Conservation (phyloP, 2,113 vertebrate genomes). For the Apodemus sylvaticus region DNA sequence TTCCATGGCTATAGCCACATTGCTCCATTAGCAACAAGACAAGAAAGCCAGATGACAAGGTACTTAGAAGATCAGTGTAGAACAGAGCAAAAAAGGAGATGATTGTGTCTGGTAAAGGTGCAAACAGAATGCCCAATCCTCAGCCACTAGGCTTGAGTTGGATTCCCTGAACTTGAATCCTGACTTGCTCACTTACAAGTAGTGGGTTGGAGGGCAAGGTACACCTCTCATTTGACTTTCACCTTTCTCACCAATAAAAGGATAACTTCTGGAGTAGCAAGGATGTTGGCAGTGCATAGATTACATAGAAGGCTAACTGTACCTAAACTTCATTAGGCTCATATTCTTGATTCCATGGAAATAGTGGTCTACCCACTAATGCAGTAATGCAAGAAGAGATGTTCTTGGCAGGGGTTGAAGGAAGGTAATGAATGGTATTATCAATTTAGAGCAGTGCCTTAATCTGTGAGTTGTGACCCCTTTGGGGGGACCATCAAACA, state of each 20-base stretch:
- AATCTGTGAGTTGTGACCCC: background rate
- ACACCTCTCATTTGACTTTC: background rate
- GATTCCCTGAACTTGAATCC: background rate
- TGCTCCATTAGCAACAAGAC: background rate
- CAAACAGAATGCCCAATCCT: background rate
- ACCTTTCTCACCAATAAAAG: background rate
- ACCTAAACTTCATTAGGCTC: background rate
- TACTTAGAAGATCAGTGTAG: background rate
- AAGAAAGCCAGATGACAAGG: background rate
- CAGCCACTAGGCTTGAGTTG: too few species aligned
- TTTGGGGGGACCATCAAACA: too few species aligned
- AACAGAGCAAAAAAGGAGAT: background rate
- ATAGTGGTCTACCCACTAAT: too few species aligned
- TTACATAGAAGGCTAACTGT: background rate
- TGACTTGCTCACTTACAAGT: background rate
- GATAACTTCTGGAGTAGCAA: background rate
- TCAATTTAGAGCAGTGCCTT: background rate
- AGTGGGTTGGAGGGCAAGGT: accelerated
- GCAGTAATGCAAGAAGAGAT: background rate
- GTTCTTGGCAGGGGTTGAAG: accelerated
- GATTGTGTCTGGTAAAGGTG: accelerated
- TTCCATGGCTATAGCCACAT: background rate
- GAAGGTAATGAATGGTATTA: background rate
- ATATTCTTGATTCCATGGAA: background rate
- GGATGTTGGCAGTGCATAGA: background rate